Percentiles rank a stretch among this genome's conserved stretches.
phyloP scores from a whole-genome alignment of 1,140 invertebrate genomes.

The Chrysoperla carnea region DNA sequence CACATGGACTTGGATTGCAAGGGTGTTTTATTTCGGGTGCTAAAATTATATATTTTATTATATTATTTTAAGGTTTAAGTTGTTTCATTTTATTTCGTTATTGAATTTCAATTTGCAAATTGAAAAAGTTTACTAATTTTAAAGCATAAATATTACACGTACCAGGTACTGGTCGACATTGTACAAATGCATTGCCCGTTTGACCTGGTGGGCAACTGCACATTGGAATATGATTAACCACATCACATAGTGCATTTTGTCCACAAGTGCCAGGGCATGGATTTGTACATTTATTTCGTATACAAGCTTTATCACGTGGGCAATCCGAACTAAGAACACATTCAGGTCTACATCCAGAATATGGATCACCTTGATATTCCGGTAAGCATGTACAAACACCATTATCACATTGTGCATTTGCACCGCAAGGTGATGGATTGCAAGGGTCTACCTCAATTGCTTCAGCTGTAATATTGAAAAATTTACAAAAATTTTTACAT shows the following conservation, averaged over 20 bases:
- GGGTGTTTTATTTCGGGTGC: constrained; percentile 26
- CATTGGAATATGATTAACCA: constrained; percentile 42
- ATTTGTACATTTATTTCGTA: constrained; percentile 37
- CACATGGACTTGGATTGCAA: constrained; percentile 51
- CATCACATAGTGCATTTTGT: constrained; percentile 47
- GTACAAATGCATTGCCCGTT: constrained; percentile 52
- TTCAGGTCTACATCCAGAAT: constrained; percentile 39
- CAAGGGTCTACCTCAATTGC: constrained; percentile 33
- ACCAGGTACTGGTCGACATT: constrained; percentile 36
- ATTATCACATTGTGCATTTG: constrained; percentile 43
- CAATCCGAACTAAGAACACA: constrained; percentile 40
- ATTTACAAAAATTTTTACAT: constrained; percentile 20
- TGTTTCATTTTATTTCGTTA: neutral
- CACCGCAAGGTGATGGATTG: constrained; percentile 51
- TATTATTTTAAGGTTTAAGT: neutral
- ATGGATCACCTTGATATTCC: constrained; percentile 39
- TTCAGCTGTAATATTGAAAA: constrained; percentile 17
- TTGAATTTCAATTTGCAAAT: neutral
- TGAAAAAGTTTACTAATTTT: neutral
- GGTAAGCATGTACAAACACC: constrained; percentile 42
- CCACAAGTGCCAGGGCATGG: constrained; percentile 45
- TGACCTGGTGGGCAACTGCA: constrained; percentile 43
- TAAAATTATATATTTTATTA: constrained; percentile 4
- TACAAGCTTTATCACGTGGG: constrained; percentile 33
- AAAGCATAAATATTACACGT: constrained; percentile 10